A percentile compares a stretch with the other conserved stretches of the same genome.
Conservation (phyloP, 1,140 invertebrate species). For the Drosophila bocki region DNA sequence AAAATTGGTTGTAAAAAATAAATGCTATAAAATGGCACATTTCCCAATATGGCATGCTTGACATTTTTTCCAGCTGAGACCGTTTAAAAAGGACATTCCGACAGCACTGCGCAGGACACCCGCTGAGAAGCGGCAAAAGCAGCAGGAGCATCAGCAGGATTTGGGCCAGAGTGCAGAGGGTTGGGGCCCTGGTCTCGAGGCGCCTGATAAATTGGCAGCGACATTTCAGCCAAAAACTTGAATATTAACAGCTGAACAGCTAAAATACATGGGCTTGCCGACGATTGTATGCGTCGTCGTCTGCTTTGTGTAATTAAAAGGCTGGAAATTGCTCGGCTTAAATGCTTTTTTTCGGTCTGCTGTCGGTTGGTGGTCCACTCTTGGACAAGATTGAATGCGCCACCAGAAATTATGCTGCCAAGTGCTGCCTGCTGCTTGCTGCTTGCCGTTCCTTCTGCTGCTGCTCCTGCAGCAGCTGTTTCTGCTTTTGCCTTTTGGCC, state of each 20-base stretch:
- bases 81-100: slow-evolving; percentile 13
- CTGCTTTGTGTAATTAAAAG: slow-evolving; percentile 73
- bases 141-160: slow-evolving; percentile 37
- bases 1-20: slow-evolving; percentile 9
- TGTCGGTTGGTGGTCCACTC: slow-evolving; percentile 66
- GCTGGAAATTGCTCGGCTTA: slow-evolving; percentile 74
- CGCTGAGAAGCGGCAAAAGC: slow-evolving; percentile 36
- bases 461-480: slow-evolving; percentile 23
- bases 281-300: slow-evolving; percentile 20
- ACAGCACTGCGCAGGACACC: slow-evolving; percentile 37
- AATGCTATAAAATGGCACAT: slow-evolving; percentile 6
- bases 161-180: slow-evolving; percentile 6
- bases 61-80: slow-evolving; percentile 9
- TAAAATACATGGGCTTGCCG: slow-evolving; percentile 41
- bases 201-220: slow-evolving; percentile 78
- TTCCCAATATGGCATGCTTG: slow-evolving; percentile 2
- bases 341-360: slow-evolving; percentile 50
- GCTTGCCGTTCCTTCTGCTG: slow-evolving; percentile 2
- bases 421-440: slow-evolving; percentile 35
- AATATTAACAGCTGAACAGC: slow-evolving; percentile 74
- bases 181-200: slow-evolving; percentile 27
- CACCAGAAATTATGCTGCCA: slow-evolving; percentile 73
- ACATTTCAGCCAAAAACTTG: slow-evolving; percentile 79
- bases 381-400: slow-evolving; percentile 74
- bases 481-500: slow-evolving; percentile 23